Evolutionary conservation across 2,888 invertebrate species (phyloP).

Genomic region (Eupithecia centaureata): DNA sequence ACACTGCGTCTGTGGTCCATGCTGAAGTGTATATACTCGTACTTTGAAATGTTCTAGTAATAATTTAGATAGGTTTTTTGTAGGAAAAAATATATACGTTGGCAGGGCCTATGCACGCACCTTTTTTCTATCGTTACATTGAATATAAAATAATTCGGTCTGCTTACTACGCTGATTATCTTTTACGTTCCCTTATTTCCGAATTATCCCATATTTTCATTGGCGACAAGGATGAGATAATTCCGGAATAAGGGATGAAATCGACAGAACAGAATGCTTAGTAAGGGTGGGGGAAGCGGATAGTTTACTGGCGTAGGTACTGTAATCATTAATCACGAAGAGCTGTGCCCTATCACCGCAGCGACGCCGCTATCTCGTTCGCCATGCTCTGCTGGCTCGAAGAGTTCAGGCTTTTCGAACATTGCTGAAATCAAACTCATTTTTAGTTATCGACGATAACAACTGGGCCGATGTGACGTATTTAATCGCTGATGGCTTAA

Average conservation of each 20-base stretch:
- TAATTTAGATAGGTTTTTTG: no score
- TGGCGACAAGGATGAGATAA: no score
- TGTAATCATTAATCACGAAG: constrained; percentile 74
- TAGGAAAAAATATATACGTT: no score
- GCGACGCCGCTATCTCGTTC: constrained; percentile 80
- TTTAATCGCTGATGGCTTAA: background rate
- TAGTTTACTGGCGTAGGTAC: constrained; percentile 66
- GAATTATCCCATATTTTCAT: no score
- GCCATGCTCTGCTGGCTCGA: constrained; percentile 80
- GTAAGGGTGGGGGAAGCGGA: constrained; percentile 60
- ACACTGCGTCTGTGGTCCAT: background rate
- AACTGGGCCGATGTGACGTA: background rate
- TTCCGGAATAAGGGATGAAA: no score
- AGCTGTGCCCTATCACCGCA: constrained; percentile 81
- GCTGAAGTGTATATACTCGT: background rate
- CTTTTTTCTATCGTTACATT: no score
- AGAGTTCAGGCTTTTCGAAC: constrained; percentile 79
- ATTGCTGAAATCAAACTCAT: constrained; percentile 70
- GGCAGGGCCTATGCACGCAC: no score
- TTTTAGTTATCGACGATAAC: background rate
- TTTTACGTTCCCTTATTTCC: no score
- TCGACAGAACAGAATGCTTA: constrained; percentile 23
- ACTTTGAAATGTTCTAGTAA: no score
- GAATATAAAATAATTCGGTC: no score
- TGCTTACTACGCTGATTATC: no score